These are phyloP conservation scores for Remorina albescens DNA, from an alignment of 2,797 vertebrate genomes.

Conservation along the genomic window DNA sequence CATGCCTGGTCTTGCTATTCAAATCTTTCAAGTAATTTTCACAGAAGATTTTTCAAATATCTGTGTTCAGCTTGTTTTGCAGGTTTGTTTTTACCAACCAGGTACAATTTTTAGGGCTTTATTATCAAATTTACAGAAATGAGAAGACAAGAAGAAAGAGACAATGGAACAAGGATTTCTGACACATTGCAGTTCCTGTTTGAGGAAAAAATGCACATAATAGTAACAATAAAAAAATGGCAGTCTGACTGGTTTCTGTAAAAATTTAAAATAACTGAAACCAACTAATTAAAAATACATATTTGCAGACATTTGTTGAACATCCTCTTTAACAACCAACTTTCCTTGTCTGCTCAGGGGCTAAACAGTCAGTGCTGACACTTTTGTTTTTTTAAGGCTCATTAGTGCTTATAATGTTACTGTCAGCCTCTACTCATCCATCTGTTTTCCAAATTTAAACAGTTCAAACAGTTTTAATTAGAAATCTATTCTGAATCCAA, in stretches of 20 bases:
- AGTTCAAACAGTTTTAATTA: background rate
- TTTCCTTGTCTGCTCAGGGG: background rate
- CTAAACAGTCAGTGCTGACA: background rate
- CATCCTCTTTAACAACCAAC: background rate
- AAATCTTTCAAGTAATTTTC: background rate
- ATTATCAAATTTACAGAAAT: background rate
- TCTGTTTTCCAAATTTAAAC: background rate
- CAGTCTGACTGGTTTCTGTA: background rate
- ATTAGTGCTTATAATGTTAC: background rate
- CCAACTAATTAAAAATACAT: background rate
- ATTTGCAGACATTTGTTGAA: background rate
- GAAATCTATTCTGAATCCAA: background rate
- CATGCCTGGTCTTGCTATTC: constrained; percentile 2
- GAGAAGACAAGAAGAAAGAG: background rate
- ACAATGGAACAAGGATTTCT: background rate
- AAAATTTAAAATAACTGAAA: background rate
- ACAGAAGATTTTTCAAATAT: background rate
- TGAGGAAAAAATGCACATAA: background rate
- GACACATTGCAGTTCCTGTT: background rate
- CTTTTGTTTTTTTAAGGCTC: constrained; percentile 3
- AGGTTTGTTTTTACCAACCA: background rate
- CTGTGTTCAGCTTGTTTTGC: background rate
- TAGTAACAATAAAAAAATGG: too few relatives aligned
- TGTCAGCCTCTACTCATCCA: too few relatives aligned
- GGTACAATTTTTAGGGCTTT: background rate